Base-by-base conservation (phyloP, 2,888 invertebrate genomes). In the Prenolepis imparis region DNA sequence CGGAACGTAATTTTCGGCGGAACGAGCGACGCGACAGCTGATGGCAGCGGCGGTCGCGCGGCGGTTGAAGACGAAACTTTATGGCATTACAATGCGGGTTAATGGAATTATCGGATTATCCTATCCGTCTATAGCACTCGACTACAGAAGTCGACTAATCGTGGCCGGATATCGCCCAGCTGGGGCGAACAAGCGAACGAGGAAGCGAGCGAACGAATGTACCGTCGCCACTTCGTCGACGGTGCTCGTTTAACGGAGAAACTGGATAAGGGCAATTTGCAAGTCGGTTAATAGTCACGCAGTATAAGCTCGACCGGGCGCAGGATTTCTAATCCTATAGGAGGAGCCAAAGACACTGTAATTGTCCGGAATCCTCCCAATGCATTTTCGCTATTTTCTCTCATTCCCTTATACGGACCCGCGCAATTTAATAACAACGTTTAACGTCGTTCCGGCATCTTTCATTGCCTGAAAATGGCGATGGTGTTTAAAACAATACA, bases 191-290 rank as follows among this genome's bases (percentile, higher is more conserved):
- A 55, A 66, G 28, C 73, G 41, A 18, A 70, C 74, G 81, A 68
- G 57, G 73, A 73, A 67, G 36, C 66, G 66, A 66, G 41, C 73
- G 41, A 18, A 28, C 36, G 55, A 55, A 32, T 75, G 74, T 72
- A 52, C 44, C 77, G 70, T 52, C 77, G 70, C 41, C 41, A 39
- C 12, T 3, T 24, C 41, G 78, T 59, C 78, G 78, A 57, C 67
- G n/a, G 36, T 18, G 70, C 78, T 36, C 70, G 70, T 78, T 91
- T 87, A 89, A 87, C 85, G 84, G 77, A 70, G 89, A 85, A 82
- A 89, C 88, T 90, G 88, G 85, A 90, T 90, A 86, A 91, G 86
- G 87, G 84, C 88, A 91, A 92, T 92, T 91, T 90, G 89, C 88
- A 86, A 91, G 88, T 88, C 88, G 80, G 87, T 90, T 91, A 89